phyloP scores from a whole-genome alignment of 2,888 invertebrate genomes.

The Acrocyrtus sp. region DNA sequence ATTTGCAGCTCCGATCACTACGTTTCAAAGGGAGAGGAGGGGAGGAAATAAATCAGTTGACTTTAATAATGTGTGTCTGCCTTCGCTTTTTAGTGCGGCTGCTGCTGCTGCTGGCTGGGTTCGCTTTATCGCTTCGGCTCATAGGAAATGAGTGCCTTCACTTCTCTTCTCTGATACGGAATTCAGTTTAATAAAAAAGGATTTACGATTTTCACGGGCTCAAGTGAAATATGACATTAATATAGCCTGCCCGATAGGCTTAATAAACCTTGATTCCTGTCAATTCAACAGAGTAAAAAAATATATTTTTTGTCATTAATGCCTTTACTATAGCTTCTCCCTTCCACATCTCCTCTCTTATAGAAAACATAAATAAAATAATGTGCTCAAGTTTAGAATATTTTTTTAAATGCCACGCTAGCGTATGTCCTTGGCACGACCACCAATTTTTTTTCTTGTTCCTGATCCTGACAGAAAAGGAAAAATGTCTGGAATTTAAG shows the following conservation, averaged over 20 bases:
- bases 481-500: background rate
- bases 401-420: too few species aligned
- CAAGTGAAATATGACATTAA: constrained; percentile 21
- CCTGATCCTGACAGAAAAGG: too few species aligned
- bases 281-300: constrained; percentile 14
- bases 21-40: constrained; percentile 10
- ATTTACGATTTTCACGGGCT: constrained; percentile 25
- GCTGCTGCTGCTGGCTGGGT: background rate
- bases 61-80: constrained; percentile 8
- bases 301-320: too few species aligned
- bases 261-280: constrained; percentile 44
- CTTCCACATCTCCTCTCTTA: constrained; percentile 31
- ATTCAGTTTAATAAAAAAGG: constrained; percentile 5
- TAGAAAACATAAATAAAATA: too few species aligned
- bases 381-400: too few species aligned
- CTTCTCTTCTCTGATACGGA: too few species aligned
- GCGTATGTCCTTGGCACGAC: too few species aligned
- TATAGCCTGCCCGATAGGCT: constrained; percentile 22
- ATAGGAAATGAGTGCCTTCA: too few species aligned
- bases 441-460: background rate
- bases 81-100: background rate
- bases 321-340: too few species aligned
- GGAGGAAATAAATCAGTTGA: constrained; percentile 32
- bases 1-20: constrained; percentile 35
- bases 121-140: too few species aligned